Evolutionary conservation across 2,113 vertebrate genomes (phyloP).

Genomic region (Odontesthes bonariensis): DNA sequence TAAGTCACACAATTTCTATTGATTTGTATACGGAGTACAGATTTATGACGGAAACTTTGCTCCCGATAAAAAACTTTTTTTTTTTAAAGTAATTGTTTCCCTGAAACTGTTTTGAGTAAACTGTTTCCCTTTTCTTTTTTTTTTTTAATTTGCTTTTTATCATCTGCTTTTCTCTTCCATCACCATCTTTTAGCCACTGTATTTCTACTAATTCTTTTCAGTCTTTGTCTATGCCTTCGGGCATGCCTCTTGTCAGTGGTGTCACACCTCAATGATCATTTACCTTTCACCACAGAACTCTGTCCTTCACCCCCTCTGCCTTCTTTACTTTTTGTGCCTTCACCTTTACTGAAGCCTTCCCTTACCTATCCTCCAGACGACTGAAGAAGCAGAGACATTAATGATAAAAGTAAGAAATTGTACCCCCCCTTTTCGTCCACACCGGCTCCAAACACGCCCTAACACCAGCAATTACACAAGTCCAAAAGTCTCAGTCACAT

Average conservation of each 20-base stretch:
- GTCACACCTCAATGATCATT: conserved; percentile 23
- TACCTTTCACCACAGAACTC: conserved; percentile 10
- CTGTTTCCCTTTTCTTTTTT: too few relatives aligned
- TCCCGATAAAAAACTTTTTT: too few relatives aligned
- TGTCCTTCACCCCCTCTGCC: not conserved
- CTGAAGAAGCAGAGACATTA: conserved; percentile 20
- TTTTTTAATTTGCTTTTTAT: not conserved
- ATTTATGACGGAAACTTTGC: too few relatives aligned
- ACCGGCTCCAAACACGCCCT: conserved; percentile 6
- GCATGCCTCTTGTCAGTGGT: not conserved
- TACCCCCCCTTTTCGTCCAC: conserved; percentile 6
- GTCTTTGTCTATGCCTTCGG: not conserved
- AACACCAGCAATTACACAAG: not conserved
- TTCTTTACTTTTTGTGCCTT: not conserved
- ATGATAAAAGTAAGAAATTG: not conserved
- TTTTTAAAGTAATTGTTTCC: too few relatives aligned
- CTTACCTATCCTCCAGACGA: not conserved
- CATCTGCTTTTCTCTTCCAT: conserved; percentile 1
- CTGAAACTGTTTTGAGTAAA: too few relatives aligned
- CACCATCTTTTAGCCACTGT: not conserved
- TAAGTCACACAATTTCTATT: conserved; percentile 22
- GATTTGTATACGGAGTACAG: not conserved
- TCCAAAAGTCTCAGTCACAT: conserved; percentile 19
- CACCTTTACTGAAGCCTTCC: not conserved
- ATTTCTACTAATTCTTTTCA: conserved; percentile 12